These are phyloP conservation scores for Anastatus disparis DNA, from an alignment of 1,140 invertebrate species.

Conservation along the genomic window DNA sequence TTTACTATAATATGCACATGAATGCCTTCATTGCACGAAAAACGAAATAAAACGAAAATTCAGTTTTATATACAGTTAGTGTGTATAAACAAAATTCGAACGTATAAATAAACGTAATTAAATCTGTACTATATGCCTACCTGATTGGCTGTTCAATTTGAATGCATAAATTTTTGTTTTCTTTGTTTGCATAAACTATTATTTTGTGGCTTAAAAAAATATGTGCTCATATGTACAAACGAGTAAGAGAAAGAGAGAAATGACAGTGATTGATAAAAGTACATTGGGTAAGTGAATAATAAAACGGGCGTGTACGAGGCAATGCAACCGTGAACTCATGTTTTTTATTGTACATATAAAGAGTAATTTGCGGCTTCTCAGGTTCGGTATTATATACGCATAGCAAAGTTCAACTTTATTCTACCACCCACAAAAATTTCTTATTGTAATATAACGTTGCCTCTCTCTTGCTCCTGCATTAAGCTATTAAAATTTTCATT, in stretches of 20 bases:
- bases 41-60: too few species aligned
- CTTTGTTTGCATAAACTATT: constrained; percentile 27
- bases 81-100: not conserved
- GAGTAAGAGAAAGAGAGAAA: constrained; percentile 8
- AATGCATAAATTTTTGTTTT: constrained; percentile 16
- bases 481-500: constrained; percentile 17
- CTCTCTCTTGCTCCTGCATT: too few species aligned
- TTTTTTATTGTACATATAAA: not conserved
- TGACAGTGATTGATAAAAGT: constrained; percentile 34
- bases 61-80: too few species aligned
- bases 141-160: constrained; percentile 8
- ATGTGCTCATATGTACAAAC: not conserved
- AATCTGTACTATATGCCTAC: not conserved
- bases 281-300: constrained; percentile 28
- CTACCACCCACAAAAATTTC: constrained; percentile 16
- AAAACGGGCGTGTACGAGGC: constrained; percentile 18
- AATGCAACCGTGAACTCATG: constrained; percentile 7
- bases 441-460: too few species aligned
- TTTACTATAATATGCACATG: too few species aligned
- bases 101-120: constrained; percentile 27
- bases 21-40: too few species aligned
- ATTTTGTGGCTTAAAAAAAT: not conserved
- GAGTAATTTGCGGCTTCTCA: constrained; percentile 21
- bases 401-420: too few species aligned
- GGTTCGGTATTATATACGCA: not conserved